Evolutionary conservation across 2,888 invertebrate genomes (phyloP), one percentile per base, ranked within the genome.

Genomic region (Masnerella sp.): DNA sequence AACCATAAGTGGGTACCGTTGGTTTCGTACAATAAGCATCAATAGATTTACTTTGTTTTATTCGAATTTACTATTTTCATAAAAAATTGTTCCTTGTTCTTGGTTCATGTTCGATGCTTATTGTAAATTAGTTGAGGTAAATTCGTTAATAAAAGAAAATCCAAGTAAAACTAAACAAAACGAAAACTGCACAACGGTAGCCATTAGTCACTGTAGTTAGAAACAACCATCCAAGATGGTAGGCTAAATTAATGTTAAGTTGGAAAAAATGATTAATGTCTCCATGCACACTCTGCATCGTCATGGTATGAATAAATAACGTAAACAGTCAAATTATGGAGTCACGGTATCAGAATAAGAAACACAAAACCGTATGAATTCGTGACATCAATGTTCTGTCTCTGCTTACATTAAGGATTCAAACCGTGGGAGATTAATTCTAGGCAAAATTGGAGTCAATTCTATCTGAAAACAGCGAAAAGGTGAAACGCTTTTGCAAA

Each of bases 201-300:
- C 52, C 61, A 65, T 72, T 72, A 67, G 72, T 72, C 64, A 72
- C 56, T 67, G 72, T 67, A 61, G 42, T 67, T 59, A 61, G 65
- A 72, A 59, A 72, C 54, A 65, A 32, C 42, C 38, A 49, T 72
- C 72, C 54, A 38, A 59, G 47, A 54, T 52, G 40, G 56, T 45
- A 25, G 42, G 59, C 58, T 71, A 61, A 54, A 59, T 59, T 54
- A 56, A 30, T 45, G 54, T 65, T 65, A 72, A 54, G 12, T 62
- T 49, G 52, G 34, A 52, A 51, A 47, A 47, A 36, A 58, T 49
- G 4, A 58, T 70, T 56, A 59, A 42, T 54, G 36, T 71, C 51
- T 58, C 36, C 70, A 71, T 71, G 64, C 70, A 61, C 25, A 40
- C 18, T 22, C 34, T 12, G 25, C 47, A 8, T 49, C 22, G 9